Percentiles rank a stretch among this genome's conserved stretches.
Conservation (phyloP, 2,113 vertebrate species). For the Pollimyrus isidori region DNA sequence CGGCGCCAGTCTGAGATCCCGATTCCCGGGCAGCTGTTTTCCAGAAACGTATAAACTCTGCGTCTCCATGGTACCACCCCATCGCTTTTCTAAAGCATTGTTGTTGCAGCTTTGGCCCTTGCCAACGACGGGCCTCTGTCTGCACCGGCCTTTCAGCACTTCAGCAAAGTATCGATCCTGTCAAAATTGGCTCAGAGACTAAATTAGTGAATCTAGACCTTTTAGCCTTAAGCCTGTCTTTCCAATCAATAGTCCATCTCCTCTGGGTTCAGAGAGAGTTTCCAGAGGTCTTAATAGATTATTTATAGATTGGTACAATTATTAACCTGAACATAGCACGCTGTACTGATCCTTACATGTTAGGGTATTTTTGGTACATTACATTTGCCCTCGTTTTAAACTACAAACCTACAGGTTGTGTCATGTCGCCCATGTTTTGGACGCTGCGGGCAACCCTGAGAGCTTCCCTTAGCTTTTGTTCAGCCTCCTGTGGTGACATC, state of each 20-base stretch:
- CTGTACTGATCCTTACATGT: neutral
- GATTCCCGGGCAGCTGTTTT: neutral
- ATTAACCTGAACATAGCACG: neutral
- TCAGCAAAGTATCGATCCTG: constrained; percentile 28
- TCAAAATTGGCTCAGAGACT: constrained; percentile 9
- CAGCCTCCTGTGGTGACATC: neutral
- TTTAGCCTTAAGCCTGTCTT: constrained; percentile 21
- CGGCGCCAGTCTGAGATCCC: neutral
- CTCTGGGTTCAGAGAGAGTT: constrained; percentile 21
- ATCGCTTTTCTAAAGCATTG: neutral
- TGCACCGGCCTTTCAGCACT: neutral
- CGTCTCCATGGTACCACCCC: neutral
- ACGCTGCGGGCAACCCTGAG: neutral
- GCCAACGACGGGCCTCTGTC: neutral
- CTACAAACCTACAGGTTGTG: neutral
- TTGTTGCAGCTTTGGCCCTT: neutral
- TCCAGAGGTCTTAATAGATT: constrained; percentile 19
- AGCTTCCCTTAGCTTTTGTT: neutral
- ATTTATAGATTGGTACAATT: constrained; percentile 17
- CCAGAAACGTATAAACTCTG: neutral
- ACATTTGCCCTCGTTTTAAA: neutral
- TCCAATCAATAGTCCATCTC: constrained; percentile 23
- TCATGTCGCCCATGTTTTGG: neutral
- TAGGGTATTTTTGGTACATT: neutral
- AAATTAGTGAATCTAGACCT: constrained; percentile 9